These are phyloP conservation scores for Percopsis omiscomaycus DNA, from an alignment of 2,797 vertebrate species.

Conservation along the genomic window DNA sequence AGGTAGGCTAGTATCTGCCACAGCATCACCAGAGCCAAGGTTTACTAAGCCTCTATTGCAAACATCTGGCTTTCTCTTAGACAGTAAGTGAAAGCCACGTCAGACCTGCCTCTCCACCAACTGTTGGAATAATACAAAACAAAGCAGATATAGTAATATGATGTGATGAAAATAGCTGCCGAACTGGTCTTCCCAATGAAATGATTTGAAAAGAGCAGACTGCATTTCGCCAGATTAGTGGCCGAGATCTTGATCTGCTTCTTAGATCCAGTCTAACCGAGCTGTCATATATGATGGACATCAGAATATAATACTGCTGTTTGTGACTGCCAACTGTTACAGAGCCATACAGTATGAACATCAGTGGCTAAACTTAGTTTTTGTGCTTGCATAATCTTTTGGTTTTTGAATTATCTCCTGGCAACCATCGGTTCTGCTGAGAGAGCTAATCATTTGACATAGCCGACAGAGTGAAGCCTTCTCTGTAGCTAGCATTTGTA, in stretches of 20 bases:
- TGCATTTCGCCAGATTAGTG: constrained; percentile 39
- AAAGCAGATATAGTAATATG: constrained; percentile 50
- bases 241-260: constrained; percentile 26
- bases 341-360: constrained; percentile 15
- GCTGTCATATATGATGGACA: constrained; percentile 42
- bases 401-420: constrained; percentile 14
- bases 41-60: constrained; percentile 76
- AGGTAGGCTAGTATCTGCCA: constrained; percentile 71
- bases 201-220: constrained; percentile 30
- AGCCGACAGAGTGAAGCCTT: neutral
- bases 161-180: constrained; percentile 53
- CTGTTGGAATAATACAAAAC: constrained; percentile 57
- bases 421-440: constrained; percentile 1
- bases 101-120: constrained; percentile 59
- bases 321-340: constrained; percentile 28
- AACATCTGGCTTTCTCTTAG: constrained; percentile 70
- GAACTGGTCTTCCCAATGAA: constrained; percentile 34
- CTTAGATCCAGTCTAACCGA: constrained; percentile 25
- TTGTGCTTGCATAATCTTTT: constrained; percentile 14
- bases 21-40: constrained; percentile 61
- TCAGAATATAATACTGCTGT: constrained; percentile 34
- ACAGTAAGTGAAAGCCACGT: constrained; percentile 39
- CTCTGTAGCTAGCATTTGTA: neutral
- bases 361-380: constrained; percentile 10
- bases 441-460: constrained; percentile 3